phyloP scores from a whole-genome alignment of 2,888 invertebrate genomes.

The Athalia rosae region DNA sequence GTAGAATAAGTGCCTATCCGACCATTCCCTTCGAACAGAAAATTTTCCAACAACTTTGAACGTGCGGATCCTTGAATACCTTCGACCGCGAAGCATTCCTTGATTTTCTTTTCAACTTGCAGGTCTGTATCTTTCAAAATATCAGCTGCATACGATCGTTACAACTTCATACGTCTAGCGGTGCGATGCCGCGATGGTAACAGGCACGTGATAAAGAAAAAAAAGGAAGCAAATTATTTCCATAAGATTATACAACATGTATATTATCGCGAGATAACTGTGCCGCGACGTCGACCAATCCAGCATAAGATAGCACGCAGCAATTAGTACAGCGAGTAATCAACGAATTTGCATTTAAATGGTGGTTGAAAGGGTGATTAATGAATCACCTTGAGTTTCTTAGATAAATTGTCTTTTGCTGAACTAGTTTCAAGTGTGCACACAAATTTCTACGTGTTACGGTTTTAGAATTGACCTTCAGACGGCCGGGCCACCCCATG shows the following conservation, averaged over 20 bases:
- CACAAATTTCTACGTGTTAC: neutral
- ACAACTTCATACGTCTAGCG: too few relatives aligned
- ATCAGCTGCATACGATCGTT: too few relatives aligned
- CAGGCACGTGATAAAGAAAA: too few relatives aligned
- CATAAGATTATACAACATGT: too few relatives aligned
- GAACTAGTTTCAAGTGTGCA: neutral
- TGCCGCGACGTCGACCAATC: neutral
- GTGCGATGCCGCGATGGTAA: too few relatives aligned
- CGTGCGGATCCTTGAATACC: neutral
- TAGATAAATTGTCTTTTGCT: neutral
- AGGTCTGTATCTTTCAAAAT: too few relatives aligned
- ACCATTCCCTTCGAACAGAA: neutral
- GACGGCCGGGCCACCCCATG: neutral
- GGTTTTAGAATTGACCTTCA: neutral
- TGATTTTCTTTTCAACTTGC: too few relatives aligned
- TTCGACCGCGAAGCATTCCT: too few relatives aligned
- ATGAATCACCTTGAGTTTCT: conserved; percentile 62
- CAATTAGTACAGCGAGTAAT: conserved; percentile 69
- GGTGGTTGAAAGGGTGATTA: conserved; percentile 66
- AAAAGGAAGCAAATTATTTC: too few relatives aligned
- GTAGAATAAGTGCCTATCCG: conserved; percentile 34
- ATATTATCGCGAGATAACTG: too few relatives aligned
- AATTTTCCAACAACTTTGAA: conserved; percentile 19
- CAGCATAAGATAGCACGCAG: conserved; percentile 57
- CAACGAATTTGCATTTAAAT: conserved; percentile 71